These are phyloP conservation scores for Neodiprion pinetum DNA, from an alignment of 1,140 invertebrate species.

Conservation along the genomic window DNA sequence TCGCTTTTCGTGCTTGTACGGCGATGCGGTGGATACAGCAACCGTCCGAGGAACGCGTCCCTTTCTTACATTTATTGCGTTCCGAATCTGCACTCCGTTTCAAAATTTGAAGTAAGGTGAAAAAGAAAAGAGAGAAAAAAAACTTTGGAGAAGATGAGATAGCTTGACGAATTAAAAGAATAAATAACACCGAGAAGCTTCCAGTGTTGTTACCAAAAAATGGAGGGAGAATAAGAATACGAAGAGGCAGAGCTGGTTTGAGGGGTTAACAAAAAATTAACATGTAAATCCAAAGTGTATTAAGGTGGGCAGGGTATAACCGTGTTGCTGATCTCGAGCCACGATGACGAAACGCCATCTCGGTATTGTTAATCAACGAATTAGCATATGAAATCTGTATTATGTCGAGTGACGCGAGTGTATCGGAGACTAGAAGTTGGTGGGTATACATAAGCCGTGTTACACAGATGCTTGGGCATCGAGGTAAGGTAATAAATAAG, in stretches of 20 bases:
- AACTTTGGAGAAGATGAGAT: background rate
- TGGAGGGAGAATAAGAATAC: too few species aligned
- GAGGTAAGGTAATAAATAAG: slow-evolving; percentile 27
- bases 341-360: slow-evolving; percentile 47
- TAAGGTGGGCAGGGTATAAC: slow-evolving; percentile 30
- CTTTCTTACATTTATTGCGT: too few species aligned
- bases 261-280: slow-evolving; percentile 10
- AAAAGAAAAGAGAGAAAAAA: background rate
- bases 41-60: too few species aligned
- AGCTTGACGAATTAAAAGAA: too few species aligned
- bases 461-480: background rate
- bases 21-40: too few species aligned
- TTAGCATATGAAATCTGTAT: slow-evolving; percentile 56
- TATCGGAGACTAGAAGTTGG: slow-evolving; percentile 24
- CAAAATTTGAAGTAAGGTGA: background rate
- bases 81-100: too few species aligned
- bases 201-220: too few species aligned
- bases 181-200: too few species aligned
- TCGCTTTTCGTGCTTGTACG: too few species aligned
- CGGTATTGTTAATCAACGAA: slow-evolving; percentile 55
- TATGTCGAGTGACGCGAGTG: slow-evolving; percentile 32
- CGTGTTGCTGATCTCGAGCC: slow-evolving; percentile 28
- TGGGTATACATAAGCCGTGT: slow-evolving; percentile 11
- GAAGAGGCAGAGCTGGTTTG: too few species aligned
- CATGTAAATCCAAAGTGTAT: slow-evolving; percentile 41